These are phyloP conservation scores for Lepidotrigona ventralis DNA, from an alignment of 1,140 invertebrate species.

Conservation along the genomic window DNA sequence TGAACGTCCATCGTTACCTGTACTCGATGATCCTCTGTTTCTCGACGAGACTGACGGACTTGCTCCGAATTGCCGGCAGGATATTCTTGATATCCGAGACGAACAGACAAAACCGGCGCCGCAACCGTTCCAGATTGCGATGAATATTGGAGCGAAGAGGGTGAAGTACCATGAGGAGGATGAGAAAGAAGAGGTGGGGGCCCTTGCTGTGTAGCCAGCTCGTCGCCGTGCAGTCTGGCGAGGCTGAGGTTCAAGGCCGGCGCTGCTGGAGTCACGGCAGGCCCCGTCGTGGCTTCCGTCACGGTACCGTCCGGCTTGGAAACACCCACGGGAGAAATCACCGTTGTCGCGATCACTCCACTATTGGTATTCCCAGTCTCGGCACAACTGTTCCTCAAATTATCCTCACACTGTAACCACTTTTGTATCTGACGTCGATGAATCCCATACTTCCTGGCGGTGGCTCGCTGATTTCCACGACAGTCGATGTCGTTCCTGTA, in stretches of 20 bases:
- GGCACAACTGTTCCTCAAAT: slow-evolving; percentile 85
- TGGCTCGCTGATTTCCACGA: slow-evolving; percentile 91
- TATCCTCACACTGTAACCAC: slow-evolving; percentile 91
- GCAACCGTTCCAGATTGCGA: slow-evolving; percentile 27
- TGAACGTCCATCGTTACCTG: slow-evolving; percentile 28
- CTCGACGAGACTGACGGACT: slow-evolving; percentile 18
- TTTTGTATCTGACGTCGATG: slow-evolving; percentile 93
- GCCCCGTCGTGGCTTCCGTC: slow-evolving; percentile 53
- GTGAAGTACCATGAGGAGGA: slow-evolving; percentile 59
- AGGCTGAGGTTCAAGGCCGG: slow-evolving; percentile 80
- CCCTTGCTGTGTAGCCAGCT: slow-evolving; percentile 68
- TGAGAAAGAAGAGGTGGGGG: slow-evolving; percentile 67
- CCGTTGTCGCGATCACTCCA: slow-evolving; percentile 45
- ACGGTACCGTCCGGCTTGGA: slow-evolving; percentile 49
- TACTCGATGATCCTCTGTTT: slow-evolving; percentile 20
- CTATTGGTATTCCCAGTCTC: slow-evolving; percentile 71
- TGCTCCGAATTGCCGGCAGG: slow-evolving; percentile 22
- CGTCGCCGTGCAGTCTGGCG: slow-evolving; percentile 79
- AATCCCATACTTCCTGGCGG: slow-evolving; percentile 92
- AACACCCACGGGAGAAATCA: slow-evolving; percentile 45
- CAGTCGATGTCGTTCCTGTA: slow-evolving; percentile 91
- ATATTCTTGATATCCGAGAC: slow-evolving; percentile 56
- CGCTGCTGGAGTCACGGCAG: slow-evolving; percentile 66
- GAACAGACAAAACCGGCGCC: slow-evolving; percentile 29
- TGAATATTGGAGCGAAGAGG: slow-evolving; percentile 60